Evolutionary conservation across 2,888 invertebrate species (phyloP), one percentile per base, ranked within the genome.

Genomic region (Actias luna): DNA sequence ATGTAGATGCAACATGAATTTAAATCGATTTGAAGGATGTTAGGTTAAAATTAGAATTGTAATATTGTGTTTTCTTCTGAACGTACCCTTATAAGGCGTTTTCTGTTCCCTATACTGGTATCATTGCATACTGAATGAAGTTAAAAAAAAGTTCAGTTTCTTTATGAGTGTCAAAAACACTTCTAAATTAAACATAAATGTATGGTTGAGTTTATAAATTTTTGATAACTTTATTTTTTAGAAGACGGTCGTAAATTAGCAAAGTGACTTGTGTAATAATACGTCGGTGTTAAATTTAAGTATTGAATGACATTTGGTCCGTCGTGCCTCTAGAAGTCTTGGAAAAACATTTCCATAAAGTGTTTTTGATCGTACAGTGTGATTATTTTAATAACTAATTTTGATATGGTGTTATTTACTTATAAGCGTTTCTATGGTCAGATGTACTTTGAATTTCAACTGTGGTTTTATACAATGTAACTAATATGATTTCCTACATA

Each of bases 341-440:
- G 25, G 2, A 46, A 46, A 22, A 22, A 8, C 2, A 50, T 25
- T 50, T 25, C 2, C 25, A 50, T 50, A 25, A 10, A 25, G 12
- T 50, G 22, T 50, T 12, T 50, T 50, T 50, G 46, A 50, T 12
- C 12, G 22, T 12, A 50, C 25, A 25, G 10, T 46, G 7, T 25
- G 12, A 3, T 50, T 25, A 50, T 50, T 25, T 50, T 22, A 50
- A 22, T 22, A 25, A 50, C 46, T 50, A 50, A 50, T 25, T 50
- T 50, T 50, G 22, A 50, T 50, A 7, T 10, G 46, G 22, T 25
- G 25, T 12, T 22, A 4, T 36, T 46, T 50, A 36, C 61, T 36
- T 36, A 35, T 35, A 61, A 61, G 33, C 12, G 55, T 61, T 36
- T 36, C 27, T 18, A n/a, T 52, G 25, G 59, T 36, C 36, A 33